These are phyloP conservation scores for Bothrops jararaca DNA, from an alignment of 2,113 vertebrate species.

Conservation along the genomic window DNA sequence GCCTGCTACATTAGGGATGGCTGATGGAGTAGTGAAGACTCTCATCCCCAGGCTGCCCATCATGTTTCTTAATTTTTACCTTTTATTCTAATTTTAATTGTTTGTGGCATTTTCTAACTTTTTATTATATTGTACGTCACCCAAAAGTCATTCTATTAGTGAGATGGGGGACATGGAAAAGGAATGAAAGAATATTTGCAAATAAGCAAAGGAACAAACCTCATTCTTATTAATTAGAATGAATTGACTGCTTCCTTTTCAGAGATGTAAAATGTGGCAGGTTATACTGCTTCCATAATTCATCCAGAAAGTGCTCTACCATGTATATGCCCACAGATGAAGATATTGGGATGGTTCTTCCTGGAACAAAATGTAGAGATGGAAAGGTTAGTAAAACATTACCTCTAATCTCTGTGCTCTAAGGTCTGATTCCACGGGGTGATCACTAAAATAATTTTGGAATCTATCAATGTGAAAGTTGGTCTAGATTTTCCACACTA, in stretches of 20 bases:
- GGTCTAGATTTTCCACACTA: not conserved
- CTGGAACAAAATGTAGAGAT: slow-evolving; percentile 66
- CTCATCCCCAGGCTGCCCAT: no score
- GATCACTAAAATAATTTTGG: not conserved
- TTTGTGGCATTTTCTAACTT: no score
- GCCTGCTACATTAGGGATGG: no score
- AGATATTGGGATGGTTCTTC: slow-evolving; percentile 76
- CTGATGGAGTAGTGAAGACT: no score
- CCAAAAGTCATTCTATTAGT: no score
- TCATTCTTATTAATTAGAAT: not conserved
- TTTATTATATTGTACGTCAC: no score
- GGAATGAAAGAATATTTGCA: not conserved
- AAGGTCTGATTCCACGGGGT: not conserved
- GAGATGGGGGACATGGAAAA: no score
- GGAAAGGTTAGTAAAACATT: not conserved
- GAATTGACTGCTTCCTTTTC: slow-evolving; percentile 11
- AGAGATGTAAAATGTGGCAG: slow-evolving; percentile 85
- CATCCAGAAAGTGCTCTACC: not conserved
- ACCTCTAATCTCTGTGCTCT: not conserved
- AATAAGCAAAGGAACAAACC: not conserved
- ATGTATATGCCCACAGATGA: not conserved
- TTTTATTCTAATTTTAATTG: no score
- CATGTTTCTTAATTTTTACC: no score
- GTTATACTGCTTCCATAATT: slow-evolving; percentile 75
- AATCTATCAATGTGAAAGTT: not conserved